These are phyloP conservation scores for Scaptomyza hsui DNA, from an alignment of 1,140 invertebrate species.

Conservation along the genomic window DNA sequence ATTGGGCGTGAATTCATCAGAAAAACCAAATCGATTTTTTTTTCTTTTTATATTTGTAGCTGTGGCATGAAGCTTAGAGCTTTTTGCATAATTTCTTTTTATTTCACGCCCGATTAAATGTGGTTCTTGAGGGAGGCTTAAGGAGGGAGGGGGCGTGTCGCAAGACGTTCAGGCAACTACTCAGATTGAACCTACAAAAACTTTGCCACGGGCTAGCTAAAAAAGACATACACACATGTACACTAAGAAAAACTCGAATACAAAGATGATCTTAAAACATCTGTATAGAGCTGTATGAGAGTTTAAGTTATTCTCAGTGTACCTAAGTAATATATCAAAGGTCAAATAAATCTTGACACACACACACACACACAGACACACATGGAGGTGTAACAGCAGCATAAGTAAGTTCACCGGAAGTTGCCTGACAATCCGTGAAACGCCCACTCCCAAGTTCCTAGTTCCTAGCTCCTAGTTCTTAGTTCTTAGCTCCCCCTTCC, in stretches of 20 bases:
- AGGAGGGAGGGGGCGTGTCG: conserved; percentile 9
- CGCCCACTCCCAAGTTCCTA: conserved; percentile 23
- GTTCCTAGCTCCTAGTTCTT: background rate
- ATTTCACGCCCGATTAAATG: conserved; percentile 78
- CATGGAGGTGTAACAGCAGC: conserved; percentile 39
- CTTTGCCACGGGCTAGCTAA: conserved; percentile 47
- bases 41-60: background rate
- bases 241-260: background rate
- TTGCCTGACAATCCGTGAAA: conserved; percentile 53
- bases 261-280: no score
- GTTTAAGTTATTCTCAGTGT: background rate
- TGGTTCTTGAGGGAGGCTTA: conserved; percentile 9
- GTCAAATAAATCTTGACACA: conserved; percentile 68
- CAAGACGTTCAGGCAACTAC: conserved; percentile 45
- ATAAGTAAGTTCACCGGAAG: conserved; percentile 60
- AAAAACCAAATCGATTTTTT: conserved; percentile 72
- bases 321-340: conserved; percentile 72
- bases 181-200: conserved; percentile 33
- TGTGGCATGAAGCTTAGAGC: conserved; percentile 12
- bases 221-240: conserved; percentile 49
- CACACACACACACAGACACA: conserved; percentile 15
- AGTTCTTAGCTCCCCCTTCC: background rate
- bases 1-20: conserved; percentile 77
- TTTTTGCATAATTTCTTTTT: conserved; percentile 82
- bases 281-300: no score